phyloP scores from a whole-genome alignment of 2,797 vertebrate species.

The Tadarida brasiliensis region DNA sequence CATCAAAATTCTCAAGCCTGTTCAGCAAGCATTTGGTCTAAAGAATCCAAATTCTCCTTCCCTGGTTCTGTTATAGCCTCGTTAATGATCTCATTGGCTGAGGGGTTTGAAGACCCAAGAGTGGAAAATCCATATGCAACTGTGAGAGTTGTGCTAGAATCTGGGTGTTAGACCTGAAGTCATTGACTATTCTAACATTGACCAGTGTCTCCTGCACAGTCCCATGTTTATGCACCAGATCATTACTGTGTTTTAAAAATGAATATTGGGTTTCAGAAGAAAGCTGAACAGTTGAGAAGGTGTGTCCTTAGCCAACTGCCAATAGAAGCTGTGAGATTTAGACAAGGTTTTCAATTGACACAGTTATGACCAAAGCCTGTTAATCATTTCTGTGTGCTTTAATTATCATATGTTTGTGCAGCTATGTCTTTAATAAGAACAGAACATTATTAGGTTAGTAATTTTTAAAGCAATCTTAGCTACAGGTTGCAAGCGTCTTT shows the following conservation, averaged over 20 bases:
- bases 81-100: not conserved
- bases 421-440: constrained; percentile 79
- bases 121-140: not conserved
- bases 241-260: constrained; percentile 44
- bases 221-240: constrained; percentile 54
- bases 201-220: fast-evolving
- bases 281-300: constrained; percentile 56
- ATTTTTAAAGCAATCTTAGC: constrained; percentile 82
- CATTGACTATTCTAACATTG: not conserved
- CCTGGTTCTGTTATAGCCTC: not conserved
- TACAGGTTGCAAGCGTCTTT: constrained; percentile 71
- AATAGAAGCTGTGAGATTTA: constrained; percentile 63
- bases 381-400: constrained; percentile 84
- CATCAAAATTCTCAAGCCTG: not conserved
- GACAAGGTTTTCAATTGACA: constrained; percentile 68
- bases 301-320: constrained; percentile 63
- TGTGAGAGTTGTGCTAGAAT: not conserved
- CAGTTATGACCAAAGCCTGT: constrained; percentile 80
- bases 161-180: not conserved
- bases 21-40: not conserved
- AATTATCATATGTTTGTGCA: constrained; percentile 81
- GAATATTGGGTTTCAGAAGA: constrained; percentile 65
- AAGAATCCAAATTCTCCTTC: not conserved
- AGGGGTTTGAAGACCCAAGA: not conserved
- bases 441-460: constrained; percentile 72